A percentile compares a stretch with the other conserved stretches of the same genome.
Conservation (phyloP, 2,797 vertebrate species). For the Pangasius macronema region DNA sequence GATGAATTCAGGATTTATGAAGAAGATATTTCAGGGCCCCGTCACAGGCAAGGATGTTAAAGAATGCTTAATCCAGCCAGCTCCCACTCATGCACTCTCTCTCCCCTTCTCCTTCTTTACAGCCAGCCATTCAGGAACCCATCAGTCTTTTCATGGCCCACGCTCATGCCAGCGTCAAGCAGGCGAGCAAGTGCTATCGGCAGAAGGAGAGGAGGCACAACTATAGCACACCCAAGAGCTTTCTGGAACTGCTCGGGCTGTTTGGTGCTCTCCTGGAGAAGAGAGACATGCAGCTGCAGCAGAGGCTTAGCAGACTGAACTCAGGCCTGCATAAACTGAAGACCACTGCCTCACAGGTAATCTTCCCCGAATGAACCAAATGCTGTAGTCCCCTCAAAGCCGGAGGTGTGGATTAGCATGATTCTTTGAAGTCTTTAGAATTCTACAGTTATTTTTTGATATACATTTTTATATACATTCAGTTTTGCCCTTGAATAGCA, state of each 20-base stretch:
- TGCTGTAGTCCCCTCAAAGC: constrained; percentile 21
- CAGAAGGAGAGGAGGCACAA: constrained; percentile 79
- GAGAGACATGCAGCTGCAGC: constrained; percentile 71
- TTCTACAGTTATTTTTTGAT: neutral
- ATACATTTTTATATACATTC: too few relatives aligned
- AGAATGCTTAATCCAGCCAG: constrained; percentile 76
- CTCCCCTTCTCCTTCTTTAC: constrained; percentile 68
- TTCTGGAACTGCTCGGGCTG: constrained; percentile 84
- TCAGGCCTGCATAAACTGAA: constrained; percentile 81
- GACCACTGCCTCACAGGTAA: constrained; percentile 80
- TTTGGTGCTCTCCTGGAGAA: constrained; percentile 78
- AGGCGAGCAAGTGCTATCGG: constrained; percentile 78
- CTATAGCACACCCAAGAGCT: constrained; percentile 84
- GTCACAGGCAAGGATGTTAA: constrained; percentile 77
- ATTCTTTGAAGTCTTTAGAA: neutral
- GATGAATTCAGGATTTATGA: constrained; percentile 86
- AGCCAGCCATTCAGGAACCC: constrained; percentile 79
- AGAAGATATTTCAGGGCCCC: constrained; percentile 83
- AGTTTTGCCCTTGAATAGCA: neutral
- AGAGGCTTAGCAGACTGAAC: constrained; percentile 74
- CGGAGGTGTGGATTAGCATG: constrained; percentile 29
- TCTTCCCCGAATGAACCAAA: constrained; percentile 15
- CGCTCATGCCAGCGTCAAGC: constrained; percentile 79
- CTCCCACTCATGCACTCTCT: constrained; percentile 50
- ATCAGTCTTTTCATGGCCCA: constrained; percentile 87